Evolutionary conservation across 2,797 vertebrate genomes (phyloP).

Genomic region (Myripristis murdjan): DNA sequence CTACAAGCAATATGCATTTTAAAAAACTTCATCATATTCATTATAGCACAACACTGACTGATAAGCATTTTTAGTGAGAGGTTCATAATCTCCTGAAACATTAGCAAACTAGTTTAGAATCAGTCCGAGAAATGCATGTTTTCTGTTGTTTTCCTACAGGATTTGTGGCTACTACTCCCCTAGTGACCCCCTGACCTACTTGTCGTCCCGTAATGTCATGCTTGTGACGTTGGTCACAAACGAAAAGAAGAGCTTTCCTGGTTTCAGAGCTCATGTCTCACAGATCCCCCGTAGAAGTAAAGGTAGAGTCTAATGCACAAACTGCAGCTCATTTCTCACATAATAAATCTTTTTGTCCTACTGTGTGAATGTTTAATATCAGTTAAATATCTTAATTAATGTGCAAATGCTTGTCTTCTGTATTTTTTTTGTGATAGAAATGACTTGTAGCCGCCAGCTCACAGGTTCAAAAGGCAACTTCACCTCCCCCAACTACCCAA

Average conservation of each 20-base stretch:
- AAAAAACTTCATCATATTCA: no score
- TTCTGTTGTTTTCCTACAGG: slow-evolving; percentile 73
- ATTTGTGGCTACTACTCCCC: slow-evolving; percentile 91
- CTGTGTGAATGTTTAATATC: background rate
- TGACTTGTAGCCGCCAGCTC: slow-evolving; percentile 85
- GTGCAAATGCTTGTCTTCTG: background rate
- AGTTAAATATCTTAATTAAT: no score
- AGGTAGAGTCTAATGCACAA: slow-evolving; percentile 70
- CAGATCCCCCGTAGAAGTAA: slow-evolving; percentile 79
- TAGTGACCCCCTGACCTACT: slow-evolving; percentile 89
- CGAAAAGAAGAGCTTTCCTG: slow-evolving; percentile 84
- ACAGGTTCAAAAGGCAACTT: slow-evolving; percentile 80
- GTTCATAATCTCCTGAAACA: no score
- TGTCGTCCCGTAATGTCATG: slow-evolving; percentile 96
- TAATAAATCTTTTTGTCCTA: no score
- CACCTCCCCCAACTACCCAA: slow-evolving; percentile 91
- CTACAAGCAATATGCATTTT: no score
- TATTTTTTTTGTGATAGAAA: slow-evolving; percentile 35
- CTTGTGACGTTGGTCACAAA: slow-evolving; percentile 90
- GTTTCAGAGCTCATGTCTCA: slow-evolving; percentile 90
- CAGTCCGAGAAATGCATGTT: background rate
- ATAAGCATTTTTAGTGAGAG: background rate
- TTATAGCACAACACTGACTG: no score
- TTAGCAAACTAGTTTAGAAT: no score
- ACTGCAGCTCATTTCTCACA: background rate